These are phyloP conservation scores for Dendrolimus punctatus DNA, from an alignment of 1,140 invertebrate species.

Conservation along the genomic window DNA sequence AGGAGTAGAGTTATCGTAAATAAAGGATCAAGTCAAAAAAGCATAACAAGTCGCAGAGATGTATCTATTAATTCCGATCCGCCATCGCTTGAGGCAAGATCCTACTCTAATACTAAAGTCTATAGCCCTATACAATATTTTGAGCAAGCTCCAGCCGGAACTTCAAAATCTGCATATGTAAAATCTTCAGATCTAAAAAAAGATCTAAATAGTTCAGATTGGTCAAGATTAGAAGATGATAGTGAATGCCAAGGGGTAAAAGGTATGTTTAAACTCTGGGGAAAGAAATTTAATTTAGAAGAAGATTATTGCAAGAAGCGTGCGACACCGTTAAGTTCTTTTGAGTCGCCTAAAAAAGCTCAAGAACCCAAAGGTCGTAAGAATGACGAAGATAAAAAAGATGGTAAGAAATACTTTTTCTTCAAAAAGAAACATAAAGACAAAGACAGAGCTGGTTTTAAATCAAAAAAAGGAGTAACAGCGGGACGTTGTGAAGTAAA, in stretches of 20 bases:
- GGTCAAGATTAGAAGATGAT: conserved; percentile 15
- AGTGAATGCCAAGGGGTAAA: conserved; percentile 36
- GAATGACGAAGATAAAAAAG: conserved; percentile 25
- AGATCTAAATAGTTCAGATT: conserved; percentile 12
- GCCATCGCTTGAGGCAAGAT: conserved; percentile 37
- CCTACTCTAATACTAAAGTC: conserved; percentile 33
- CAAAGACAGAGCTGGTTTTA: conserved; percentile 24
- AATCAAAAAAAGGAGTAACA: conserved; percentile 37
- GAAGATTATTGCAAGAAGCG: conserved; percentile 23
- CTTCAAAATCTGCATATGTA: conserved; percentile 7
- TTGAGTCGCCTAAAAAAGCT: conserved; percentile 12
- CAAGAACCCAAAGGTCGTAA: conserved; percentile 14
- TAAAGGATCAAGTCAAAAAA: conserved; percentile 22
- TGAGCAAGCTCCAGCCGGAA: conserved; percentile 9
- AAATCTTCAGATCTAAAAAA: conserved; percentile 14
- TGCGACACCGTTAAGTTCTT: conserved; percentile 10
- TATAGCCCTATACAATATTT: conserved; percentile 15
- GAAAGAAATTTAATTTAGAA: conserved; percentile 45
- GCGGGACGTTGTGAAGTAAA: conserved; percentile 45
- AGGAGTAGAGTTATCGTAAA: conserved; percentile 14
- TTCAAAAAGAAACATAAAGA: conserved; percentile 44
- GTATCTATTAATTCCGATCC: conserved; percentile 47
- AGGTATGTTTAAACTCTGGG: conserved; percentile 52
- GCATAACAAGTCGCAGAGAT: conserved; percentile 29
- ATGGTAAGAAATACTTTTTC: conserved; percentile 39